A percentile compares a stretch with the other conserved stretches of the same genome.
These are phyloP conservation scores for Proterorhinus semilunaris DNA, from an alignment of 2,113 vertebrate genomes.

Conservation along the genomic window DNA sequence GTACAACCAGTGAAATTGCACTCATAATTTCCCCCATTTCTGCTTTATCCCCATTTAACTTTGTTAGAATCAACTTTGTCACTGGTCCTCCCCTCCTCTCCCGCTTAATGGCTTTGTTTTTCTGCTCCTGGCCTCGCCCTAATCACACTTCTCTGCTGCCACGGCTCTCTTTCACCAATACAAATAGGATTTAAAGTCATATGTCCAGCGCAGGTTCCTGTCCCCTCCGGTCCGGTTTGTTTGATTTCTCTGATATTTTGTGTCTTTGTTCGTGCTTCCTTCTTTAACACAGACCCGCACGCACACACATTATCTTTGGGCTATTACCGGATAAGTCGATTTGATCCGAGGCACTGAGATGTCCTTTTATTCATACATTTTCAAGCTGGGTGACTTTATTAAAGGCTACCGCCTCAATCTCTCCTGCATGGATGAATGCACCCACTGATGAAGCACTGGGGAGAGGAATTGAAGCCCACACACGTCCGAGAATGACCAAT, in stretches of 20 bases:
- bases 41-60: constrained; percentile 67
- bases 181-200: constrained; percentile 97
- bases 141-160: constrained; percentile 77
- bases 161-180: constrained; percentile 92
- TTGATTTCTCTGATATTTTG: constrained; percentile 81
- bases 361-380: constrained; percentile 79
- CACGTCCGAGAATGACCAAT: constrained; percentile 68
- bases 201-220: constrained; percentile 87
- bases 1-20: constrained; percentile 75
- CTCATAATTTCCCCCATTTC: constrained; percentile 72
- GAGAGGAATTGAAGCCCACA: constrained; percentile 63
- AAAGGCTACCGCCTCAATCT: constrained; percentile 75
- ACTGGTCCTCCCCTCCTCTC: constrained; percentile 45
- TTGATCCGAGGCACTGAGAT: constrained; percentile 73
- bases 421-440: constrained; percentile 75
- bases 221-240: constrained; percentile 87
- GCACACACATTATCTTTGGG: constrained; percentile 72
- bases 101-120: constrained; percentile 73
- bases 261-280: constrained; percentile 61
- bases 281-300: constrained; percentile 25
- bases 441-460: constrained; percentile 71
- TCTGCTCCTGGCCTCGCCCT: constrained; percentile 60
- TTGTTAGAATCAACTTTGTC: constrained; percentile 74
- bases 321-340: constrained; percentile 78
- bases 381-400: constrained; percentile 75